Percentiles rank a stretch among this genome's conserved stretches.
Conservation (phyloP, 1,140 invertebrate genomes). For the Penaeus japonicus region DNA sequence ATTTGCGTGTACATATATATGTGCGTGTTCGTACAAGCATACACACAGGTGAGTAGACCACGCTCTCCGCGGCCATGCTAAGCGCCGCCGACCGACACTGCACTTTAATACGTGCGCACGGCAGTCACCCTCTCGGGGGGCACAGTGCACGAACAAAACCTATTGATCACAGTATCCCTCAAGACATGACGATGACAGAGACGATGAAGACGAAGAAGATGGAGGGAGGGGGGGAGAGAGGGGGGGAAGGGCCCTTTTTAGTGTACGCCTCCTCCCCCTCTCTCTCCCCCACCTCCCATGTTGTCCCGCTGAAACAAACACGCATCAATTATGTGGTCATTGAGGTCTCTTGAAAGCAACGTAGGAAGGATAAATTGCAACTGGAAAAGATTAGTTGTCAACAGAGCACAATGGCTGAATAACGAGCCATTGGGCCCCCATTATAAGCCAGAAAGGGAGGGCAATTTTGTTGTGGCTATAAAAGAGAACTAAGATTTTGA, state of each 20-base stretch:
- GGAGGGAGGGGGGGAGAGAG: not conserved
- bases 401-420: conserved; percentile 21
- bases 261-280: no score
- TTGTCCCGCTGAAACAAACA: not conserved
- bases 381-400: conserved; percentile 27
- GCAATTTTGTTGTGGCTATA: not conserved
- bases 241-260: no score
- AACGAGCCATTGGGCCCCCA: not conserved
- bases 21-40: not conserved
- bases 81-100: no score
- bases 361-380: conserved; percentile 2
- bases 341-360: not conserved
- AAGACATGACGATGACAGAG: not conserved
- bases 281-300: no score
- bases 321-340: conserved; percentile 7
- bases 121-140: no score
- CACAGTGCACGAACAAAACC: no score
- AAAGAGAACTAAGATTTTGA: no score
- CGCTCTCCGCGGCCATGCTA: no score
- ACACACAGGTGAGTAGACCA: not conserved
- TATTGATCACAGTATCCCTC: no score
- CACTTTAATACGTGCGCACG: no score
- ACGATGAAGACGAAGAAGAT: not conserved
- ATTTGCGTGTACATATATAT: not conserved
- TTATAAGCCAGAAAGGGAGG: conserved; percentile 6